Evolutionary conservation across 2,113 vertebrate genomes (phyloP), one percentile per base, ranked within the genome.

Genomic region (Syrmaticus mikado): DNA sequence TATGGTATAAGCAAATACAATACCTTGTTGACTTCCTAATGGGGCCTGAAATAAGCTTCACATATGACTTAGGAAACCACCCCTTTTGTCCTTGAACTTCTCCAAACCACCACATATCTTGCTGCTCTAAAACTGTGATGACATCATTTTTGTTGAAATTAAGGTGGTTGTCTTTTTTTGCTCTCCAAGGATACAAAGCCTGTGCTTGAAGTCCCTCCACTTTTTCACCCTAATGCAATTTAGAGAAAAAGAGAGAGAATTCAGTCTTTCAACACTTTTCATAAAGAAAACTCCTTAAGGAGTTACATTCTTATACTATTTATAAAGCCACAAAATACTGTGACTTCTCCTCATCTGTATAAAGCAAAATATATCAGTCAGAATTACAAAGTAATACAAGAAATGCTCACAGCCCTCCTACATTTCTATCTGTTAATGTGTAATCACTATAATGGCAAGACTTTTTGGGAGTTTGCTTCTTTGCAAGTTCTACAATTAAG

Each of bases 41-140:
- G 34, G 98, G 98, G 89, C 99, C 99, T 11, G 99, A 99, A 97
- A 99, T 99, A 94, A 99, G 99, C 94, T 99, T 99, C 86, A 99
- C 99, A 21, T 99, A 99, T 24, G 99, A 99, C 97, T 99, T 99
- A 90, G 99, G 99, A 94, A 99, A 99, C 99, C 99, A 99, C 85
- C 99, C 99, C 98, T 99, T 98, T 92, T 99, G 99, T 55, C 99
- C 99, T 97, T 99, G 99, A 68, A 99, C 99, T 97, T 99, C 99
- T 70, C 99, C 99, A 89, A 99, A 98, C 99, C 99, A 99, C 99
- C 99, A 99, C 99, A 99, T 99, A 95, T 99, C 99, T 97, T 99
- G 99, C 97, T 99, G 99, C 93, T 99, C 99, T 96, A 99, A 96
- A 81, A 99, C 99, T 0, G 99, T 99, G 94, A 99, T 99, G 57